Conservation (phyloP, 2,113 vertebrate genomes). For the Dolichallabes microphthalmus region DNA sequence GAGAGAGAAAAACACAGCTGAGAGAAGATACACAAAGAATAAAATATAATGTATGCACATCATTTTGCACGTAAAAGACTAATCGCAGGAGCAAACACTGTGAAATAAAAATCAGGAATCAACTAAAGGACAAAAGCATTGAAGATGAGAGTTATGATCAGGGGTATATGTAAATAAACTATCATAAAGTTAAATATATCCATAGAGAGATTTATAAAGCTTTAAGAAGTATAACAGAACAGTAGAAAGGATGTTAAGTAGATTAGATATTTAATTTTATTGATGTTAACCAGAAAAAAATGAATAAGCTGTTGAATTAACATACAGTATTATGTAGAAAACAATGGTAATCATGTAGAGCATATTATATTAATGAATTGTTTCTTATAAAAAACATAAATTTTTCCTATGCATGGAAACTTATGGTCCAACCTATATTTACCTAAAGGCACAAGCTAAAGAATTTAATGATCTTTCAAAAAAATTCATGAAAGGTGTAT, state of each 20-base stretch:
- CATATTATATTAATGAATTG: too few species aligned
- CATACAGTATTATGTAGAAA: too few species aligned
- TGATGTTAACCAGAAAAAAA: background rate
- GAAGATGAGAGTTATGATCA: background rate
- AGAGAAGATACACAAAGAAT: conserved; percentile 28
- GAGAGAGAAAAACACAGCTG: conserved; percentile 2
- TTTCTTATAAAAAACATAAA: too few species aligned
- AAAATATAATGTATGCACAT: conserved; percentile 25
- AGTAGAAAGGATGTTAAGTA: conserved; percentile 1
- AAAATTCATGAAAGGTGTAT: background rate
- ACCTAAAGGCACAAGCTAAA: background rate
- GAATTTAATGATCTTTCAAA: background rate
- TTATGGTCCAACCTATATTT: background rate
- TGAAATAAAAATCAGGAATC: background rate
- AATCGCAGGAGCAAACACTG: conserved; percentile 28
- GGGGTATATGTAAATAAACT: conserved; percentile 25
- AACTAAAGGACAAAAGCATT: background rate
- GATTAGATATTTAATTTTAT: conserved; percentile 13
- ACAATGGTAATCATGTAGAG: too few species aligned
- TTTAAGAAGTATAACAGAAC: conserved; percentile 14
- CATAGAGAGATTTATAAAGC: background rate
- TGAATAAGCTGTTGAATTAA: too few species aligned
- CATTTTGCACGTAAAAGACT: conserved; percentile 40
- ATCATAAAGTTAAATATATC: conserved; percentile 22
- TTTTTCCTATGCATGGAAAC: too few species aligned